A percentile compares a stretch with the other conserved stretches of the same genome.
Conservation (phyloP, 2,113 vertebrate genomes). For the Pygoscelis adeliae region DNA sequence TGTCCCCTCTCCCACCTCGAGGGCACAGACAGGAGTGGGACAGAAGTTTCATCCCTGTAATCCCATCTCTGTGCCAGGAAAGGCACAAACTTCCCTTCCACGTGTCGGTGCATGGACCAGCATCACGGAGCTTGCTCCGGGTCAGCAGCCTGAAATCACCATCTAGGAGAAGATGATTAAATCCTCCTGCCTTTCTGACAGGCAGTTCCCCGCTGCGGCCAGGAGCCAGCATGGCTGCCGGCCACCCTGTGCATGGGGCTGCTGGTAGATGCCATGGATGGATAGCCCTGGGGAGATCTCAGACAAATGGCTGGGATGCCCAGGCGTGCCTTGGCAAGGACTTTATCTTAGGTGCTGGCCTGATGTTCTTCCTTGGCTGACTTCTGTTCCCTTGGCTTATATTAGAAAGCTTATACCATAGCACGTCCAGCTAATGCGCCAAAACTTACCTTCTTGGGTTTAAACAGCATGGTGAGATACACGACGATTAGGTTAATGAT, state of each 20-base stretch:
- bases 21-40: neutral
- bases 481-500: fast-evolving
- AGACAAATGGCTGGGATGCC: neutral
- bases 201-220: neutral
- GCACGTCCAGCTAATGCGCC: fast-evolving
- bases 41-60: neutral
- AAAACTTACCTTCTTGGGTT: neutral
- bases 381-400: neutral
- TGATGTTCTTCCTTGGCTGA: neutral
- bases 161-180: neutral
- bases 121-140: neutral
- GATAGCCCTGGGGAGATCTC: neutral
- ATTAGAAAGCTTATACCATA: fast-evolving
- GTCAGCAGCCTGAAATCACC: neutral
- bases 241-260: neutral
- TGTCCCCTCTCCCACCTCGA: neutral
- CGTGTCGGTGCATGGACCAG: fast-evolving
- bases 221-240: neutral
- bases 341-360: neutral
- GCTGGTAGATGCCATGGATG: neutral
- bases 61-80: neutral
- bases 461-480: neutral
- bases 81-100: neutral
- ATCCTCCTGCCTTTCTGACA: neutral
- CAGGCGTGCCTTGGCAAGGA: too few species aligned